phyloP scores from a whole-genome alignment of 2,888 invertebrate genomes.

The Brenthis ino region DNA sequence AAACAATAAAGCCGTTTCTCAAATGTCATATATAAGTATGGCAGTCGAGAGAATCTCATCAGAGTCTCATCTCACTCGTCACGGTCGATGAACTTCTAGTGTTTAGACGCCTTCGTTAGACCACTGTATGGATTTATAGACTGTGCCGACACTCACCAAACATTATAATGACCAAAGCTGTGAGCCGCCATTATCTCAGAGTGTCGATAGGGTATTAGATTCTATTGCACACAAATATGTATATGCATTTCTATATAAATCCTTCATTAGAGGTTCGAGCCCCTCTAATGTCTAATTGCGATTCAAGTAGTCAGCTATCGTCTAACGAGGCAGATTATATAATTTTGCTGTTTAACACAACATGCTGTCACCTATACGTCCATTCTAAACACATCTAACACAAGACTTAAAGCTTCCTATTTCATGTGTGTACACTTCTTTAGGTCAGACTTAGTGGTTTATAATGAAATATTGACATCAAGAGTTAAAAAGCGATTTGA shows the following conservation, averaged over 20 bases:
- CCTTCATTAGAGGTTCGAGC: slow-evolving; percentile 20
- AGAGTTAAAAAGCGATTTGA: slow-evolving; percentile 38
- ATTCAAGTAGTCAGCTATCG: slow-evolving; percentile 46
- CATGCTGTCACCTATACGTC: slow-evolving; percentile 65
- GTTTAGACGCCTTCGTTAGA: not conserved
- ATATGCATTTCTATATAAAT: slow-evolving; percentile 49
- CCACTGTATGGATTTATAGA: slow-evolving; percentile 9
- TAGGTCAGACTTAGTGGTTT: slow-evolving; percentile 24
- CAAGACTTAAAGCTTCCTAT: slow-evolving; percentile 57
- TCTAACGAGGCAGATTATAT: slow-evolving; percentile 60
- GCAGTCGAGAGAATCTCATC: slow-evolving; percentile 28
- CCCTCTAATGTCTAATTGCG: slow-evolving; percentile 46
- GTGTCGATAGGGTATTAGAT: not conserved
- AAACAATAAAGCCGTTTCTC: too few species aligned
- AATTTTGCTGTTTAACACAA: slow-evolving; percentile 53
- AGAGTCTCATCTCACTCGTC: too few species aligned
- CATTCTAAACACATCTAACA: slow-evolving; percentile 56
- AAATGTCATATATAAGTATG: slow-evolving; percentile 16
- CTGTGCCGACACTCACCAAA: not conserved
- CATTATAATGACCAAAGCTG: too few species aligned
- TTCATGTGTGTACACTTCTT: slow-evolving; percentile 23
- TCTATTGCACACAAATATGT: slow-evolving; percentile 8
- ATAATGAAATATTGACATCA: slow-evolving; percentile 32
- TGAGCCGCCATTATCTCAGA: not conserved
- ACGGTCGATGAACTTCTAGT: too few species aligned